Evolutionary conservation across 2,888 invertebrate species (phyloP).

Genomic region (Eupeodes latifasciatus): DNA sequence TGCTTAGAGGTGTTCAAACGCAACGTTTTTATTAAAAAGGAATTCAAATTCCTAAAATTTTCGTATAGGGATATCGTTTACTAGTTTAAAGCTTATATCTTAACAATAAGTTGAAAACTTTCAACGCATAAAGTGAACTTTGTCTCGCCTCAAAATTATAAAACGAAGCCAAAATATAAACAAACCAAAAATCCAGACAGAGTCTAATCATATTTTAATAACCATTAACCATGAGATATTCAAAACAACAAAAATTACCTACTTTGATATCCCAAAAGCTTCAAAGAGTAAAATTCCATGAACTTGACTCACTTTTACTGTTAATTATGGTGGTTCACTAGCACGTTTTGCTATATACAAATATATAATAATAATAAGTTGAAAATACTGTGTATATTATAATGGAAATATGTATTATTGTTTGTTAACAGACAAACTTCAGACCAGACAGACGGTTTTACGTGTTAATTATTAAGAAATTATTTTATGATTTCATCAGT

Average conservation of each 20-base stretch:
- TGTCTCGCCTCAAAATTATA: neutral
- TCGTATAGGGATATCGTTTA: no score
- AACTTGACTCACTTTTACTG: constrained; percentile 54
- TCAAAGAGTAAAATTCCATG: constrained; percentile 11
- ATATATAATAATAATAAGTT: no score
- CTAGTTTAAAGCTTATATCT: no score
- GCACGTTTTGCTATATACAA: neutral
- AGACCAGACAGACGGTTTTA: constrained; percentile 30
- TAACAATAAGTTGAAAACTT: no score
- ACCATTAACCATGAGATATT: neutral
- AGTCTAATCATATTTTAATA: neutral
- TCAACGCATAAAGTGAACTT: neutral
- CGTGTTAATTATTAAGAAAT: constrained; percentile 34
- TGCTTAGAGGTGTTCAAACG: no score
- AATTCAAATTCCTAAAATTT: no score
- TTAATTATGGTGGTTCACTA: neutral
- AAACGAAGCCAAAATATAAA: neutral
- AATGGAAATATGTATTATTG: no score
- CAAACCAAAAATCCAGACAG: neutral
- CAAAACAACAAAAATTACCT: constrained; percentile 1
- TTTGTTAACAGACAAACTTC: constrained; percentile 38
- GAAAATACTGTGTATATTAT: no score
- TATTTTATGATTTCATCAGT: no score
- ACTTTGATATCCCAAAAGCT: neutral
- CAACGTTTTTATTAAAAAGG: no score